These are phyloP conservation scores for Passer montanus DNA, from an alignment of 2,113 vertebrate species.

Conservation along the genomic window DNA sequence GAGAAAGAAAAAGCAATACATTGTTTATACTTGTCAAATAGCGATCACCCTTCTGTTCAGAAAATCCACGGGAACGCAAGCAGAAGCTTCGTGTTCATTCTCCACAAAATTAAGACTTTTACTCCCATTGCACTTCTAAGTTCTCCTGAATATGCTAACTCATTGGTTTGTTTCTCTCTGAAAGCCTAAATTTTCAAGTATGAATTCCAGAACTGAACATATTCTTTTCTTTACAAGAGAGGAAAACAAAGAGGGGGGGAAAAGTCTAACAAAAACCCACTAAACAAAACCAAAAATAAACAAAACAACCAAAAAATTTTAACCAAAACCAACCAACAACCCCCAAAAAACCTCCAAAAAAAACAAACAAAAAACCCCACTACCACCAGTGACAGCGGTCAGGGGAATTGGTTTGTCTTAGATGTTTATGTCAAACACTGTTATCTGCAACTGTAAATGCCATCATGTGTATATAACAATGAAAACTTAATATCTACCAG, in stretches of 20 bases:
- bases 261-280: background rate
- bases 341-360: background rate
- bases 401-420: background rate
- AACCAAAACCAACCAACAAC: background rate
- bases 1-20: background rate
- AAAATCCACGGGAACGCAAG: background rate
- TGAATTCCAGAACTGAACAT: background rate
- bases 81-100: background rate
- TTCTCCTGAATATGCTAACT: background rate
- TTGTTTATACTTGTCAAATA: background rate
- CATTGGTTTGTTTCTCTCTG: background rate
- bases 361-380: background rate
- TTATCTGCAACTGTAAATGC: background rate
- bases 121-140: background rate
- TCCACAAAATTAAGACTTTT: background rate
- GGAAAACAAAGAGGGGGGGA: background rate
- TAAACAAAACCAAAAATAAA: background rate
- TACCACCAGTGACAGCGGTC: rapidly evolving
- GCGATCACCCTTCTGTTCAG: background rate
- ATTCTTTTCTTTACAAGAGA: background rate
- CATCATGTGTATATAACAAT: background rate
- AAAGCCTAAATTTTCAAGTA: constrained; percentile 2
- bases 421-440: background rate
- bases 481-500: constrained; percentile 4
- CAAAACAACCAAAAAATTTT: background rate